Conservation (phyloP, 2,797 vertebrate species). For the Artibeus lituratus region DNA sequence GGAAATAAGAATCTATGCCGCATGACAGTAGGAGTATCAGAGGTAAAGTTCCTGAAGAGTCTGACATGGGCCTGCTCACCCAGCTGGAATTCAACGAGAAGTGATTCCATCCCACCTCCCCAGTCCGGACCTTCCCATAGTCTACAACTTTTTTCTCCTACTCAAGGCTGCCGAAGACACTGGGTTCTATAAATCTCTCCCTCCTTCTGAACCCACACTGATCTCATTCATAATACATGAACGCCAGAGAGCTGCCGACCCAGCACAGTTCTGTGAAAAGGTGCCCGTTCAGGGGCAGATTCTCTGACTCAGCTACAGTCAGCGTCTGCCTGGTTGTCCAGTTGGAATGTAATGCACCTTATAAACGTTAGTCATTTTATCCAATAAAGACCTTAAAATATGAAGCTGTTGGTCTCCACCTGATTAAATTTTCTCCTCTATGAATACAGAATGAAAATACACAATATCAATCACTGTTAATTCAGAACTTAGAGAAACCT, state of each 20-base stretch:
- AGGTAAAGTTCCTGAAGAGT: not conserved
- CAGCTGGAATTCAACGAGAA: not conserved
- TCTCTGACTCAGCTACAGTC: not conserved
- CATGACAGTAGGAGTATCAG: not conserved
- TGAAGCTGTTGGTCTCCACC: not conserved
- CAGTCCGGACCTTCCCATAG: not conserved
- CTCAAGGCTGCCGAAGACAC: not conserved
- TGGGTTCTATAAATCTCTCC: not conserved
- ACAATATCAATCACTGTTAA: not conserved
- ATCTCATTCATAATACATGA: not conserved
- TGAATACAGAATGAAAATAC: not conserved
- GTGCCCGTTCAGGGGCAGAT: not conserved
- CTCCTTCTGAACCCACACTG: not conserved
- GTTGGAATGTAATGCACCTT: not conserved
- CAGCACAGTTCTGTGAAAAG: not conserved
- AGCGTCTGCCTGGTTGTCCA: not conserved
- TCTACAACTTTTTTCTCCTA: not conserved
- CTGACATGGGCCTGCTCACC: not conserved
- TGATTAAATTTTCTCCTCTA: not conserved
- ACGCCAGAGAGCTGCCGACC: not conserved
- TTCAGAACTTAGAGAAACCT: slow-evolving; percentile 3
- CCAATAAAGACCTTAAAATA: not conserved
- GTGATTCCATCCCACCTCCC: not conserved
- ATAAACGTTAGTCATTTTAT: not conserved
- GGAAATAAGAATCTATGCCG: not conserved